Evolutionary conservation across 2,888 invertebrate species (phyloP).

Genomic region (Tachina fera): DNA sequence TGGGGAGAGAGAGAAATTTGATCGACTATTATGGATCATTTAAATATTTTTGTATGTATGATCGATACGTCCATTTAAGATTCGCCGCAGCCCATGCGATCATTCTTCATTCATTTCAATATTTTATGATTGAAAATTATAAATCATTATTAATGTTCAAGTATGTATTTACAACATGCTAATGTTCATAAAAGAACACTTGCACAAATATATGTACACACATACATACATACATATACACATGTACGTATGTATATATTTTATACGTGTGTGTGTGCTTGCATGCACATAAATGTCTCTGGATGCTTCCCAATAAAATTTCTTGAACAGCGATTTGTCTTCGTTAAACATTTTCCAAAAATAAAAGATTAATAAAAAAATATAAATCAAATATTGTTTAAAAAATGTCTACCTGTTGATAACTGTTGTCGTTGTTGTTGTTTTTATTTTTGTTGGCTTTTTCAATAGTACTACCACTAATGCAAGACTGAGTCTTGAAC

Average conservation of each 20-base stretch:
- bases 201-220: neutral
- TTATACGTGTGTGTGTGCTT: no score
- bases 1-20: neutral
- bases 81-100: neutral
- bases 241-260: neutral
- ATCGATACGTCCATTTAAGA: neutral
- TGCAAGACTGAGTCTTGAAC: neutral
- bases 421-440: constrained; percentile 26
- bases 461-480: neutral
- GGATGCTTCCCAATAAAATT: neutral
- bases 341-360: constrained; percentile 54
- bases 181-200: constrained; percentile 6
- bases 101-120: constrained; percentile 36
- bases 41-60: neutral
- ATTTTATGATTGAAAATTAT: constrained; percentile 43
- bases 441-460: neutral
- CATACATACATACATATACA: neutral
- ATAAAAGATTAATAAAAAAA: constrained; percentile 40
- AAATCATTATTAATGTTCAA: constrained; percentile 67
- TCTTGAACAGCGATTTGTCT: constrained; percentile 57
- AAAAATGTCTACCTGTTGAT: constrained; percentile 60
- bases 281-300: neutral
- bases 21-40: neutral
- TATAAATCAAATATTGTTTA: constrained; percentile 33
- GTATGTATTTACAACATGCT: constrained; percentile 16